Evolutionary conservation across 1,140 invertebrate species (phyloP), one percentile per base, ranked within the genome.

Genomic region (Amyelois transitella): DNA sequence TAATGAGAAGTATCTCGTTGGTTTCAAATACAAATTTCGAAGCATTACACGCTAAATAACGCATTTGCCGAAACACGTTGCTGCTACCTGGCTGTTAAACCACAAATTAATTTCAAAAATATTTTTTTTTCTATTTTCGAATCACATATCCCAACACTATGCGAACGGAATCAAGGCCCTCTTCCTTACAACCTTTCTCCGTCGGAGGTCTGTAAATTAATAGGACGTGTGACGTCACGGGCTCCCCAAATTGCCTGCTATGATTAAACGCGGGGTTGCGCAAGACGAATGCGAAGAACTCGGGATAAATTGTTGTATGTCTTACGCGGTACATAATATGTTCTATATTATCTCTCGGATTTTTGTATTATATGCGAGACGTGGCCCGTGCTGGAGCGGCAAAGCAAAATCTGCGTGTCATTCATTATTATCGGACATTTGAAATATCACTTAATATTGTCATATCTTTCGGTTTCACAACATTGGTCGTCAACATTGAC

Each of bases 291-390:
- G 49, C 18, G 17, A 19, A 51, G 49, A 38, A 38, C 8, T 28
- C 21, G 17, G 38, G 25, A 51, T 51, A 51, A 51, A 51, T 51
- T 22, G 49, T 18, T 51, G 49, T 51, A 18, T 38, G 25, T 25
- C 14, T 32, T 24, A 32, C 49, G 17, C 22, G 47, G 4, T 32
- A 22, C 49, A n/a, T 51, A 8, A 51, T 51, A 51, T 22, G 47
- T 51, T 18, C 32, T 38, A 14, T 38, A 38, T 38, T 38, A 38
- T 38, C 32, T 32, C 28, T n/a, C 10, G 28, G 28, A 32, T 32
- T 32, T 24, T 24, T 24, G 22, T 8, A 24, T 24, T 24, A 3
- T 8, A 8, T 24, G 3, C 8, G 22, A 8, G 22, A 24, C 22
- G n/a, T n/a, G n/a, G n/a, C n/a, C n/a, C n/a, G n/a, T n/a, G n/a